Evolutionary conservation across 2,888 invertebrate species (phyloP).

Genomic region (Caenorhabditis afra): DNA sequence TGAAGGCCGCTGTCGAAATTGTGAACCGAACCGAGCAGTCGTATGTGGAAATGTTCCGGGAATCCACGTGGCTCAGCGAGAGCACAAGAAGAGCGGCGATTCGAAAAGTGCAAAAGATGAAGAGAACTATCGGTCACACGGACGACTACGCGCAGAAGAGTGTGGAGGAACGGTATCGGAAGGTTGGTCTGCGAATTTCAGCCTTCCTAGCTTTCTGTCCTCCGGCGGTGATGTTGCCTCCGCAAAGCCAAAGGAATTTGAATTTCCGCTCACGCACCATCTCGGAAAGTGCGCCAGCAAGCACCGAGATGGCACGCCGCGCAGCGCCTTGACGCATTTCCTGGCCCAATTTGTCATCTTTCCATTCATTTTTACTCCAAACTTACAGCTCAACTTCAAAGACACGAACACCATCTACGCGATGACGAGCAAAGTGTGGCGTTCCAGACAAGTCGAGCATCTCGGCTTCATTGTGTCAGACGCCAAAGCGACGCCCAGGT

Average conservation of each 20-base stretch:
- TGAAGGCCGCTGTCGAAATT: too few relatives aligned
- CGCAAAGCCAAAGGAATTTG: too few relatives aligned
- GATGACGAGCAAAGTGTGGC: too few relatives aligned
- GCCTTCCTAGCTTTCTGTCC: too few relatives aligned
- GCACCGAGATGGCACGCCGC: too few relatives aligned
- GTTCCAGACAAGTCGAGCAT: background rate
- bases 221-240: too few relatives aligned
- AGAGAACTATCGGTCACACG: background rate
- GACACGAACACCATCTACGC: background rate
- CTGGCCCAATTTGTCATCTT: conserved; percentile 1
- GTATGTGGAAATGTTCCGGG: background rate
- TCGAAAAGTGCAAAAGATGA: background rate
- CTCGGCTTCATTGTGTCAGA: background rate
- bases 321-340: too few relatives aligned
- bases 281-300: too few relatives aligned
- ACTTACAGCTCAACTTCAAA: too few relatives aligned
- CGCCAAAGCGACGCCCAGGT: background rate
- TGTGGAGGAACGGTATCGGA: background rate
- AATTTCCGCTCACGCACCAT: too few relatives aligned
- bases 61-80: background rate
- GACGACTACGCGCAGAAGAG: background rate
- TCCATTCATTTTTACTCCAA: background rate
- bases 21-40: background rate
- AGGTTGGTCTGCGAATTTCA: background rate
- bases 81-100: background rate